Percentiles rank a stretch among this genome's conserved stretches.
Conservation (phyloP, 2,888 invertebrate species). For the Andrena bicolor region DNA sequence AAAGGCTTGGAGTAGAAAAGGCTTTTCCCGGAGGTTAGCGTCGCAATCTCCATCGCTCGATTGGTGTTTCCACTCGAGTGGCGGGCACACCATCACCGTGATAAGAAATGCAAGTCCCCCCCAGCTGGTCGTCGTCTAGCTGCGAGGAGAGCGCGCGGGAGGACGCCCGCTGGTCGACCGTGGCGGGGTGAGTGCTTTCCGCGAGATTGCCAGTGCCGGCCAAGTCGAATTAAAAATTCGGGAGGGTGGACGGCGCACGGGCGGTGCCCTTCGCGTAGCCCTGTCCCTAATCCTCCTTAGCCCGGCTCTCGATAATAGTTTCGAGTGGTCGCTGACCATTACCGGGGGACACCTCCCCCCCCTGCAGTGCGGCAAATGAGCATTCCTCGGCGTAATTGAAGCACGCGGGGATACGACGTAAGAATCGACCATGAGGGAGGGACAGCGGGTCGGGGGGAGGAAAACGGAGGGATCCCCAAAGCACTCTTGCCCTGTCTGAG, state of each 20-base stretch:
- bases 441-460: conserved; percentile 48
- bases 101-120: conserved; percentile 67
- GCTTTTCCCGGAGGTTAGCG: conserved; percentile 73
- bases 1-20: conserved; percentile 59
- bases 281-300: too few relatives aligned
- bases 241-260: conserved; percentile 5
- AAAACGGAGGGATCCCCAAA: conserved; percentile 69
- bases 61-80: conserved; percentile 73
- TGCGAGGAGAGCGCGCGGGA: conserved; percentile 42
- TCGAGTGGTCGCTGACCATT: conserved; percentile 81
- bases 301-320: conserved; percentile 78
- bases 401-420: conserved; percentile 73
- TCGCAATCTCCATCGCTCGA: conserved; percentile 75
- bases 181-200: conserved; percentile 70
- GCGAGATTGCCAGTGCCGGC: conserved; percentile 69
- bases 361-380: conserved; percentile 80
- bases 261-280: conserved; percentile 15
- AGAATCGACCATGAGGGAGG: conserved; percentile 43
- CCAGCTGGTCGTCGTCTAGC: conserved; percentile 46
- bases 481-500: conserved; percentile 78
- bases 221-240: conserved; percentile 76
- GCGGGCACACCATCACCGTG: conserved; percentile 67
- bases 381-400: conserved; percentile 83
- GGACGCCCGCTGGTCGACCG: conserved; percentile 35
- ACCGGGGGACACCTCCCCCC: conserved; percentile 63